Percentiles rank a stretch among this genome's conserved stretches.
Evolutionary conservation across 2,797 vertebrate species (phyloP).

Genomic region (Menidia menidia): DNA sequence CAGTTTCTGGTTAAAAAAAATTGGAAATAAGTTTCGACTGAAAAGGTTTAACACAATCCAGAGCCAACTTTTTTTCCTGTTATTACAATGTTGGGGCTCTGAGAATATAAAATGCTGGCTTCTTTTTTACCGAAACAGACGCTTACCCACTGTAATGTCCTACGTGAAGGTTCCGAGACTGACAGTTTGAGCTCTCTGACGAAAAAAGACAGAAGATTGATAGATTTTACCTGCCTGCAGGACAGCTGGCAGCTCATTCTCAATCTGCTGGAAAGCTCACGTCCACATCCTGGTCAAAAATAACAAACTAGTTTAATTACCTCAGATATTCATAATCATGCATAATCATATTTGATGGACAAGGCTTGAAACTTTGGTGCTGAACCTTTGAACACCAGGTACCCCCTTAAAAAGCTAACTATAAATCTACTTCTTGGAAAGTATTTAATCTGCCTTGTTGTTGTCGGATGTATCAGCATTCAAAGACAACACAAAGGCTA

Average conservation of each 20-base stretch:
- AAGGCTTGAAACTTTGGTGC: no score
- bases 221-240: not conserved
- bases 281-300: not conserved
- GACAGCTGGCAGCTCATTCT: not conserved
- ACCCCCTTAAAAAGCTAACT: no score
- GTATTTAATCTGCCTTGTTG: no score
- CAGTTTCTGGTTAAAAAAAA: not conserved
- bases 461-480: no score
- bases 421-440: no score
- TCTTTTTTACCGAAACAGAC: not conserved
- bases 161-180: not conserved
- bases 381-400: no score
- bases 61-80: not conserved
- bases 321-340: not conserved
- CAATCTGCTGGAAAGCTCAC: not conserved
- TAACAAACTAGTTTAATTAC: not conserved
- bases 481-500: no score
- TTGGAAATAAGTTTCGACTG: not conserved
- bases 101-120: not conserved
- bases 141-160: not conserved
- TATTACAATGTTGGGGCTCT: not conserved
- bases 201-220: not conserved
- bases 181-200: not conserved
- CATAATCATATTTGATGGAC: not conserved
- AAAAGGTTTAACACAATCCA: not conserved